A percentile compares a stretch with the other conserved stretches of the same genome.
These are phyloP conservation scores for Neelides folsomi DNA, from an alignment of 2,888 invertebrate species.

Conservation along the genomic window DNA sequence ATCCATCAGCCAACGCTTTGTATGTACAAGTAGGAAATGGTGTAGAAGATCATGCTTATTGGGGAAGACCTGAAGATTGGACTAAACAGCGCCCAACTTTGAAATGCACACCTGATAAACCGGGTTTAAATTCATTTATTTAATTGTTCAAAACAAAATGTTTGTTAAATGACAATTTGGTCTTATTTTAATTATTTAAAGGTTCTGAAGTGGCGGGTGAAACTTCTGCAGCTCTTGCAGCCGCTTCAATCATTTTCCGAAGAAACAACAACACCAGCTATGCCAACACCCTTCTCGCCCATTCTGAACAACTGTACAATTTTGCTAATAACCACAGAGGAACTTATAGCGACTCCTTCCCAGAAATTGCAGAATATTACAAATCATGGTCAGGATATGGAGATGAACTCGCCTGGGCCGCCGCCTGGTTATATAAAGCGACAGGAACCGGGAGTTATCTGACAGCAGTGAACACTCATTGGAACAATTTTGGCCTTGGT, in stretches of 20 bases:
- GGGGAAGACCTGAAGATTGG: constrained; percentile 50
- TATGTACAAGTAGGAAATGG: constrained; percentile 37
- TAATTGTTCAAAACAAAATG: too few relatives aligned
- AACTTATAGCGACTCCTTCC: constrained; percentile 44
- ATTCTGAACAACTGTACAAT: constrained; percentile 43
- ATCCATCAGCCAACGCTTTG: constrained; percentile 33
- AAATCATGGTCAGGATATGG: constrained; percentile 42
- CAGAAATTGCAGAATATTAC: constrained; percentile 43
- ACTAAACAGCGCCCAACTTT: constrained; percentile 15
- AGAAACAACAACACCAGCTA: constrained; percentile 36
- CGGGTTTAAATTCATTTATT: constrained; percentile 7
- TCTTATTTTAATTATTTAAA: neutral
- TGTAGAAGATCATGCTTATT: constrained; percentile 39
- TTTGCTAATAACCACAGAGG: constrained; percentile 43
- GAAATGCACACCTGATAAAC: constrained; percentile 9
- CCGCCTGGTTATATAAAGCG: constrained; percentile 45
- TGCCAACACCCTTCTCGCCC: constrained; percentile 39
- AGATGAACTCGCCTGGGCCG: constrained; percentile 47
- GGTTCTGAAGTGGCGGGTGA: constrained; percentile 48
- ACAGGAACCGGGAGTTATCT: constrained; percentile 41
- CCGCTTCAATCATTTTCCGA: constrained; percentile 43
- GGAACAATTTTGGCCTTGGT: constrained; percentile 38
- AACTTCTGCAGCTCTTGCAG: constrained; percentile 47
- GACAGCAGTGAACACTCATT: constrained; percentile 42
- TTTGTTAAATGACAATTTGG: too few relatives aligned